Evolutionary conservation across 2,797 vertebrate species (phyloP).

Genomic region (Coranthus polyacanthus): DNA sequence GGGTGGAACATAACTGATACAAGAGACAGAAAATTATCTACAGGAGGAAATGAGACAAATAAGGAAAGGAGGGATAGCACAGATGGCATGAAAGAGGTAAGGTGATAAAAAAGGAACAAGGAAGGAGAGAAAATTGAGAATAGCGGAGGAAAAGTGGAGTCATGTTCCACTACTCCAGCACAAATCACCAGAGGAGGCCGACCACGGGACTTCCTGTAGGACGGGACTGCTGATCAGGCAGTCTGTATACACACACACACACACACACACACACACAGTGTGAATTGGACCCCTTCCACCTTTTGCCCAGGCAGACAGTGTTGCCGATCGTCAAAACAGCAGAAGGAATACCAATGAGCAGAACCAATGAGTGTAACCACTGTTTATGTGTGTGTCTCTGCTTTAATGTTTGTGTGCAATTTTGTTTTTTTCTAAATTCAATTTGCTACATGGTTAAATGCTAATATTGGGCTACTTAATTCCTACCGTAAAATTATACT

Average conservation of each 20-base stretch:
- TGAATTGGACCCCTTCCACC: conserved; percentile 73
- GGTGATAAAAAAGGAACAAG: conserved; percentile 12
- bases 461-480: too few relatives aligned
- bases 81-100: background rate
- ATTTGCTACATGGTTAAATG: too few relatives aligned
- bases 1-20: background rate
- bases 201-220: conserved; percentile 81
- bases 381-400: conserved; percentile 30
- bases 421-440: too few relatives aligned
- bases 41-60: conserved; percentile 3
- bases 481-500: too few relatives aligned
- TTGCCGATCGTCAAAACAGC: conserved; percentile 67
- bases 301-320: conserved; percentile 68
- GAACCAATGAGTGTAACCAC: conserved; percentile 46
- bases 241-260: conserved; percentile 54
- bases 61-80: too few relatives aligned
- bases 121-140: conserved; percentile 16
- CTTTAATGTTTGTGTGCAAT: background rate
- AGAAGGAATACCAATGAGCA: conserved; percentile 76
- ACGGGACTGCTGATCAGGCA: conserved; percentile 83
- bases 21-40: background rate
- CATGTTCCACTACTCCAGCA: conserved; percentile 71
- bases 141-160: conserved; percentile 49
- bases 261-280: conserved; percentile 48
- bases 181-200: conserved; percentile 72